Evolutionary conservation across 2,888 invertebrate species (phyloP).

Genomic region (Ceriagrion tenellum): DNA sequence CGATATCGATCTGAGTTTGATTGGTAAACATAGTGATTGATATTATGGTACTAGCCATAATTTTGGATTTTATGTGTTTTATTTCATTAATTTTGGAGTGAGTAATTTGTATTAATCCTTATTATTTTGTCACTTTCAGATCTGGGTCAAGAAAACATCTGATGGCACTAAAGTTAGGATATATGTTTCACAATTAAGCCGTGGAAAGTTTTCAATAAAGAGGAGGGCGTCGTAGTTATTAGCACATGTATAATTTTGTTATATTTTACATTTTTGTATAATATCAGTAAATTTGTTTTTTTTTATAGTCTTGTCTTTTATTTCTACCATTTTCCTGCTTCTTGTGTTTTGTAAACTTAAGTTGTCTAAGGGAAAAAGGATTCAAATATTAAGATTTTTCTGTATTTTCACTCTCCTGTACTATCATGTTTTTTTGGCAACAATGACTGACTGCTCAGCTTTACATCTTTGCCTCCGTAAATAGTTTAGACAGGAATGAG

Average conservation of each 20-base stretch:
- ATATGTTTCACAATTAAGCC: slow-evolving; percentile 89
- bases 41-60: too few species aligned
- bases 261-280: slow-evolving; percentile 59
- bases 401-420: background rate
- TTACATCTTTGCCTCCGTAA: too few species aligned
- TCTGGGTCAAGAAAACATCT: slow-evolving; percentile 92
- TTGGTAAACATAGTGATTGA: too few species aligned
- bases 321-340: background rate
- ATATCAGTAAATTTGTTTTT: slow-evolving; percentile 37
- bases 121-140: slow-evolving; percentile 81
- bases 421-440: background rate
- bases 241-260: slow-evolving; percentile 25
- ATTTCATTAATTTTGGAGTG: background rate
- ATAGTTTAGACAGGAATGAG: too few species aligned
- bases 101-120: background rate
- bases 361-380: background rate
- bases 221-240: slow-evolving; percentile 86
- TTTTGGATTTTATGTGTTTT: too few species aligned
- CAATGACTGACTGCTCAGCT: background rate
- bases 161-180: slow-evolving; percentile 91
- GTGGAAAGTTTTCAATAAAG: slow-evolving; percentile 93
- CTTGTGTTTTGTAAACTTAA: background rate
- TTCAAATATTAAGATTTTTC: background rate
- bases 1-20: too few species aligned
- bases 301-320: background rate